A percentile compares a stretch with the other conserved stretches of the same genome.
Conservation (phyloP, 1,140 invertebrate genomes). For the Pygmarrhopalites habei region DNA sequence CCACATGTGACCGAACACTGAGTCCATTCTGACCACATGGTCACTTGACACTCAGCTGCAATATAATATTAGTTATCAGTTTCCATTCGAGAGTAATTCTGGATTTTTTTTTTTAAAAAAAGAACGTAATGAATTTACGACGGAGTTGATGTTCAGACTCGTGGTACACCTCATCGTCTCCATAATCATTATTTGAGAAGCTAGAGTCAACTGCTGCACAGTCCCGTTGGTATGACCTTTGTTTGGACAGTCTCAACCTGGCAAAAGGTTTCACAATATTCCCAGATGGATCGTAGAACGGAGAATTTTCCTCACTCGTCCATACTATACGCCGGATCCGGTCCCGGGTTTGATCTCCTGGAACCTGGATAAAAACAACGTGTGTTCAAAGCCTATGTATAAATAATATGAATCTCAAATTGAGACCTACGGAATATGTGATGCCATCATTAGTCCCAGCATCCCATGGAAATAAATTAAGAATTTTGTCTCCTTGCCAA, state of each 20-base stretch:
- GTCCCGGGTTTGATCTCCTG: conserved; percentile 78
- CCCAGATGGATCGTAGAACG: conserved; percentile 76
- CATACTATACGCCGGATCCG: conserved; percentile 81
- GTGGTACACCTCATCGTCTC: conserved; percentile 54
- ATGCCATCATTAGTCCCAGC: conserved; percentile 88
- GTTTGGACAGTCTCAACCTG: conserved; percentile 59
- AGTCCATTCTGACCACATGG: conserved; percentile 67
- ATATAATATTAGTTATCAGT: too few species aligned
- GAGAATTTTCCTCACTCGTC: conserved; percentile 74
- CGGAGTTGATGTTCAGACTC: conserved; percentile 63
- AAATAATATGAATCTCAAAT: too few species aligned
- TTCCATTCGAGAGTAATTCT: background rate
- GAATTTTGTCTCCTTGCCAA: conserved; percentile 66
- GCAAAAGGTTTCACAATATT: conserved; percentile 74
- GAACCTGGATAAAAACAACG: conserved; percentile 63
- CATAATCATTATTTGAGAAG: conserved; percentile 20
- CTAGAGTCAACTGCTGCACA: conserved; percentile 56
- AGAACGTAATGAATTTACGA: conserved; percentile 44
- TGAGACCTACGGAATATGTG: conserved; percentile 75
- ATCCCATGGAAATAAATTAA: conserved; percentile 89
- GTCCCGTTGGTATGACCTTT: conserved; percentile 57
- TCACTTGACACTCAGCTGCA: conserved; percentile 53
- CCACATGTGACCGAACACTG: conserved; percentile 66
- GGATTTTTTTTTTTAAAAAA: too few species aligned
- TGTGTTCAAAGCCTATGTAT: too few species aligned